Evolutionary conservation across 2,888 invertebrate genomes (phyloP), one percentile per base, ranked within the genome.

Genomic region (Alsophila aescularia): DNA sequence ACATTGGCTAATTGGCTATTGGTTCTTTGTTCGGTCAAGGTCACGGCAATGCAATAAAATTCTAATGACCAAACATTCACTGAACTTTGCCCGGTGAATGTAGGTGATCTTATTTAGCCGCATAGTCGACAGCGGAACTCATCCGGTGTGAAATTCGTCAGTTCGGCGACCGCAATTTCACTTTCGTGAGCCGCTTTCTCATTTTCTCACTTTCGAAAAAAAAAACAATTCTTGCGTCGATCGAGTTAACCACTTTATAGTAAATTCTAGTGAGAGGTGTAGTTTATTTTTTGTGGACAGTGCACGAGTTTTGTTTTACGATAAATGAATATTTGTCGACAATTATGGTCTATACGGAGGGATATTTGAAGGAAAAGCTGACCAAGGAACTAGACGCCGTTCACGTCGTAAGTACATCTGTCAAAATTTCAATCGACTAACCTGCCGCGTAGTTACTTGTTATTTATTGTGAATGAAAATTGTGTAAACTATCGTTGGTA

Each of bases 291-390:
- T 70, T 64, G 77, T 81, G 78, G 68, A 69, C 70, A 66, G 81
- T 83, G 77, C 52, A 74, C 73, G 73, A 67, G 69, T 75, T 77
- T 73, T 67, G 62, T 78, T 69, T 64, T 53, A 61, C 66, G 70
- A 60, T 83, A 70, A 65, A 80, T 79, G 81, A 80, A 78, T 77
- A 81, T 79, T 82, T 69, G 74, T 73, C 73, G 58, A 75, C 77
- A 83, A 93, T 86, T 87, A 94, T 94, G 94, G 92, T 93, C 81
- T 93, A 94, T 83, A 93, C 93, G 67, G 94, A 93, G 83, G 93
- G 91, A 71, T 92, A 94, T 81, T 90, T 95, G 74, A 93, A 92
- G 81, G 92, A 93, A 70, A 95, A 95, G 85, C 88, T 95, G 71
- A 85, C 85, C 69, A 93, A 94, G 84, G 94, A 93, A 89, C 88